Percentiles rank a stretch among this genome's conserved stretches.
Evolutionary conservation across 2,888 invertebrate genomes (phyloP).

Genomic region (Rhyacophila evoluta): DNA sequence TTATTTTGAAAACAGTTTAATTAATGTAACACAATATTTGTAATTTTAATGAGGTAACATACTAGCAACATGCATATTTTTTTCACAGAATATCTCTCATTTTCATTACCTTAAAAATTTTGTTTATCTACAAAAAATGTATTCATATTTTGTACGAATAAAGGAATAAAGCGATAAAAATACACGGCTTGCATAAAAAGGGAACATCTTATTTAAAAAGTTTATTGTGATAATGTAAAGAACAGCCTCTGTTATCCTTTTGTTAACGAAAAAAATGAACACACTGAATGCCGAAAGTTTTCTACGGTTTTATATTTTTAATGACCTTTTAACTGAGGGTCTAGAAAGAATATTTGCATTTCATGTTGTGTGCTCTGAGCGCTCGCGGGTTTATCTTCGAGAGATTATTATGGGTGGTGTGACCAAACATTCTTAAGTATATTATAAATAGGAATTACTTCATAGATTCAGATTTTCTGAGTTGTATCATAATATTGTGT

Average conservation of each 20-base stretch:
- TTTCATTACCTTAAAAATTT: conserved; percentile 8
- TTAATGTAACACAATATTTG: no score
- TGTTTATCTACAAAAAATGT: background rate
- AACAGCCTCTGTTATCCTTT: conserved; percentile 6
- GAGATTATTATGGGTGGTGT: background rate
- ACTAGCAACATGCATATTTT: no score
- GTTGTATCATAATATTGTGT: no score
- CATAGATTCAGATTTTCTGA: no score
- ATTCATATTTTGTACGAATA: conserved; percentile 2
- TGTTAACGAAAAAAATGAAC: conserved; percentile 22
- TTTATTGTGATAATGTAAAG: conserved; percentile 15
- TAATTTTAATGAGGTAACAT: no score
- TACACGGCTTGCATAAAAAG: background rate
- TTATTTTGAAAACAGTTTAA: no score
- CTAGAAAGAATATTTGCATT: conserved; percentile 24
- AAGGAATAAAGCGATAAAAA: conserved; percentile 9
- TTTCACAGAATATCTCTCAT: no score
- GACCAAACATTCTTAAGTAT: background rate
- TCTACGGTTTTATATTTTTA: conserved; percentile 24
- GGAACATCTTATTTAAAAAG: conserved; percentile 22
- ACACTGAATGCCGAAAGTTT: conserved; percentile 13
- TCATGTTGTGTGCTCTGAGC: background rate
- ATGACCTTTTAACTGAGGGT: conserved; percentile 20
- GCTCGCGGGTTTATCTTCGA: conserved; percentile 6
- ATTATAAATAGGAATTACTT: no score